Evolutionary conservation across 2,113 vertebrate species (phyloP).

Genomic region (Donacobius atricapilla): DNA sequence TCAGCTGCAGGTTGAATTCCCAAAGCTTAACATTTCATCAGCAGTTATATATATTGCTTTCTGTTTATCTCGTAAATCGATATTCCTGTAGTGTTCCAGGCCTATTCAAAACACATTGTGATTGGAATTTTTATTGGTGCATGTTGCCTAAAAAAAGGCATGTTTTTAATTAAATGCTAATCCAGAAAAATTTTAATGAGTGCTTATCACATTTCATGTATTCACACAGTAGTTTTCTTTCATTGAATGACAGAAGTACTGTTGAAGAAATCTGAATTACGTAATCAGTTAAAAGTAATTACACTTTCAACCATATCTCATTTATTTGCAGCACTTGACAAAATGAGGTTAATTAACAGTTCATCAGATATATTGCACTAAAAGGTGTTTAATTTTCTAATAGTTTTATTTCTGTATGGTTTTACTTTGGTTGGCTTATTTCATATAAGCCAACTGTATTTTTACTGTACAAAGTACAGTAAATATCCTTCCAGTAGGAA

Average conservation of each 20-base stretch:
- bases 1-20: slow-evolving; percentile 59
- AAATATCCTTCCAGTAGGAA: background rate
- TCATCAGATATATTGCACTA: background rate
- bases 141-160: slow-evolving; percentile 51
- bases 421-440: background rate
- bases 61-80: slow-evolving; percentile 60
- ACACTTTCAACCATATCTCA: slow-evolving; percentile 35
- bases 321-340: slow-evolving; percentile 14
- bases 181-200: slow-evolving; percentile 56
- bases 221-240: slow-evolving; percentile 59
- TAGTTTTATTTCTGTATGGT: background rate
- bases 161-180: slow-evolving; percentile 76
- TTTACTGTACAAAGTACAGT: background rate
- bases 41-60: slow-evolving; percentile 48
- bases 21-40: slow-evolving; percentile 53
- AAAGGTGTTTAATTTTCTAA: background rate
- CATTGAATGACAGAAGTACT: slow-evolving; percentile 6
- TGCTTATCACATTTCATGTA: slow-evolving; percentile 57
- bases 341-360: background rate
- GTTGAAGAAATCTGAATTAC: slow-evolving; percentile 43
- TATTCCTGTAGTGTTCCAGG: slow-evolving; percentile 44
- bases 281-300: slow-evolving; percentile 60
- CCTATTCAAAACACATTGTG: background rate
- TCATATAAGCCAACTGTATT: too few species aligned
- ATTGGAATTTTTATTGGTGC: slow-evolving; percentile 23